Evolutionary conservation across 2,113 vertebrate species (phyloP).

Genomic region (Tragelaphus strepsiceros): DNA sequence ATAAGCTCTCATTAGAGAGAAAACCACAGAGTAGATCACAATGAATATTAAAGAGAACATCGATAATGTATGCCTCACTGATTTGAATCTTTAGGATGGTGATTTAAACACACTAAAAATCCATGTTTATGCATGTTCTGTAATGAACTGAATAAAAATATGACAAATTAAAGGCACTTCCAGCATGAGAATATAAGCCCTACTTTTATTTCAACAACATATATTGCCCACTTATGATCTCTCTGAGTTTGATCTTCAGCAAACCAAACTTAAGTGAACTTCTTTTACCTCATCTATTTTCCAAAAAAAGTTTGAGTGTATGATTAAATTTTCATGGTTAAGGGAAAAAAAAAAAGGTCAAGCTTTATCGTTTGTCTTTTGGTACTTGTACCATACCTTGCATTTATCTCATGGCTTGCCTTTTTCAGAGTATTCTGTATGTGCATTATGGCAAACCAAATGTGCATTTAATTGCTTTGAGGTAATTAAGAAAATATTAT

Average conservation of each 20-base stretch:
- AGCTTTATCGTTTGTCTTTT: background rate
- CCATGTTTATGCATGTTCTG: constrained; percentile 61
- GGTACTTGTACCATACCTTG: background rate
- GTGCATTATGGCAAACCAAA: background rate
- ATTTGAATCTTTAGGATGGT: constrained; percentile 52
- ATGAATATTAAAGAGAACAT: constrained; percentile 61
- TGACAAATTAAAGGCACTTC: constrained; percentile 8
- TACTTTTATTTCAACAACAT: background rate
- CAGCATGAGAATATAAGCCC: background rate
- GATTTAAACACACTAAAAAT: constrained; percentile 45
- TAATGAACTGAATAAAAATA: constrained; percentile 53
- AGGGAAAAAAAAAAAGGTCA: background rate
- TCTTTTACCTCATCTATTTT: background rate
- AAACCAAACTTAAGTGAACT: background rate
- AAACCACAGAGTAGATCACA: constrained; percentile 30
- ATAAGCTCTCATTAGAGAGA: constrained; percentile 40
- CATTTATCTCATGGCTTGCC: background rate
- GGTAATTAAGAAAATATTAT: background rate
- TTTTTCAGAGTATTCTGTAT: background rate
- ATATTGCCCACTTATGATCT: background rate
- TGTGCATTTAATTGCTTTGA: background rate
- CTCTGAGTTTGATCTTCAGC: background rate
- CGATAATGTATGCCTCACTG: constrained; percentile 39
- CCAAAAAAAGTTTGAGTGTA: background rate
- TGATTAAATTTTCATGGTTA: background rate